These are phyloP conservation scores for Drosophila fuyamai DNA, from an alignment of 1,140 invertebrate species.

Conservation along the genomic window DNA sequence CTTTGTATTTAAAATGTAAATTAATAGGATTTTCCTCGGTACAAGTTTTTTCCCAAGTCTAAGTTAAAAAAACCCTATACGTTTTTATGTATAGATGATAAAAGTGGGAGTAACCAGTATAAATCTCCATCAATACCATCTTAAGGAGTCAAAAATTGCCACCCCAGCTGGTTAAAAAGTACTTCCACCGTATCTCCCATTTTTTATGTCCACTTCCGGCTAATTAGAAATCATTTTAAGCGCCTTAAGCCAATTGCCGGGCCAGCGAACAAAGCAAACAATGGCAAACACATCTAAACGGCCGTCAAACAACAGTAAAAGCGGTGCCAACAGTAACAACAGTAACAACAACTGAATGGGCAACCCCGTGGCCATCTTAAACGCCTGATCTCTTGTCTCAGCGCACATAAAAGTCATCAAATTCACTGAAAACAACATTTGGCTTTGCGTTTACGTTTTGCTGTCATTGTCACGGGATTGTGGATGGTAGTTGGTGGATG, in stretches of 20 bases:
- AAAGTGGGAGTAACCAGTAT: not conserved
- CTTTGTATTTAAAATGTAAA: no score
- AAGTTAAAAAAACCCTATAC: no score
- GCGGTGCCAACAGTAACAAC: constrained; percentile 9
- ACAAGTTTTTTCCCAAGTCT: no score
- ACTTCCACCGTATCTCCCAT: constrained; percentile 12
- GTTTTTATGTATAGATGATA: no score
- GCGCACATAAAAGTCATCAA: constrained; percentile 83
- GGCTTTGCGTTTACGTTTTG: constrained; percentile 79
- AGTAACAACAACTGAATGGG: constrained; percentile 34
- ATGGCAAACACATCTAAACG: constrained; percentile 33
- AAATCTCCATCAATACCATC: constrained; percentile 3
- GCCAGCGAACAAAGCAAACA: constrained; percentile 33
- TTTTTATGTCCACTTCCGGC: constrained; percentile 28
- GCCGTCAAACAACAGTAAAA: constrained; percentile 32
- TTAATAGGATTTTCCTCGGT: no score
- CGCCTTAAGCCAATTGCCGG: constrained; percentile 76
- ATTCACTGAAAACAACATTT: constrained; percentile 84
- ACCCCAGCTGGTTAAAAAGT: constrained; percentile 12
- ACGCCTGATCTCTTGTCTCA: constrained; percentile 81
- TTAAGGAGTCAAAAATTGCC: not conserved
- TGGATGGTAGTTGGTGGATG: not conserved
- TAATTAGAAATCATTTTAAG: constrained; percentile 81
- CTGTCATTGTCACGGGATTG: constrained; percentile 71
- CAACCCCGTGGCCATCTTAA: constrained; percentile 82